Percentiles rank a stretch among this genome's conserved stretches.
phyloP scores from a whole-genome alignment of 2,888 invertebrate genomes.

The Ditylenchus weischeri region DNA sequence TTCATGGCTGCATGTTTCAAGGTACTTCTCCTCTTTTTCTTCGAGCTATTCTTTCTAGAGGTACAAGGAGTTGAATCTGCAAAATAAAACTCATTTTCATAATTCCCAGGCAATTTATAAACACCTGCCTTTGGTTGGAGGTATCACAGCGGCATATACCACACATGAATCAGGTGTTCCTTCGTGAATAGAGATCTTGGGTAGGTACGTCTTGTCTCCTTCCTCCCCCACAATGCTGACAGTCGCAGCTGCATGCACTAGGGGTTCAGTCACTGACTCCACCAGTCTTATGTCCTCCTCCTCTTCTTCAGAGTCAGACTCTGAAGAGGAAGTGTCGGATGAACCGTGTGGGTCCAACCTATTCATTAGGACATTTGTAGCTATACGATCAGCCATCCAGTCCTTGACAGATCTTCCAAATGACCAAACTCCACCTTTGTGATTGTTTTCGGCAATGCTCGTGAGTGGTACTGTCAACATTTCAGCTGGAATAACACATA shows the following conservation, averaged over 20 bases:
- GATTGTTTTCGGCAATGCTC: constrained; percentile 23
- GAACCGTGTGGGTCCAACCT: constrained; percentile 24
- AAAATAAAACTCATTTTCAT: too few relatives aligned
- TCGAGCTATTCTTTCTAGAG: constrained; percentile 2
- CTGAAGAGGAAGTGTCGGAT: constrained; percentile 24
- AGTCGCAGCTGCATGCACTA: neutral
- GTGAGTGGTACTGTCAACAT: constrained; percentile 37
- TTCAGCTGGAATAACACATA: constrained; percentile 20
- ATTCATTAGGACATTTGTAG: constrained; percentile 30
- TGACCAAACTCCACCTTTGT: constrained; percentile 18
- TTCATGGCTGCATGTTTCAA: neutral
- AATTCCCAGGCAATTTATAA: too few relatives aligned
- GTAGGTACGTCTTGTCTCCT: constrained; percentile 9
- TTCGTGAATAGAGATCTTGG: constrained; percentile 20
- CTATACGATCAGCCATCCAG: constrained; percentile 37
- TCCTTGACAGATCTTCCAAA: constrained; percentile 33
- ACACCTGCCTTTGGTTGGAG: too few relatives aligned
- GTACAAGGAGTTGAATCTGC: too few relatives aligned
- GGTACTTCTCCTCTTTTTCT: constrained; percentile 3
- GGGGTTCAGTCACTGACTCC: neutral
- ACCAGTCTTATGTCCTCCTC: constrained; percentile 7
- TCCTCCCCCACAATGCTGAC: neutral
- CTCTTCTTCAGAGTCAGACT: constrained; percentile 31
- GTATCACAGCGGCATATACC: neutral
- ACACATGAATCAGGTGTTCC: constrained; percentile 17